Percentiles rank a stretch among this genome's conserved stretches.
phyloP scores from a whole-genome alignment of 2,888 invertebrate genomes.

The Notocelia uddmanniana region DNA sequence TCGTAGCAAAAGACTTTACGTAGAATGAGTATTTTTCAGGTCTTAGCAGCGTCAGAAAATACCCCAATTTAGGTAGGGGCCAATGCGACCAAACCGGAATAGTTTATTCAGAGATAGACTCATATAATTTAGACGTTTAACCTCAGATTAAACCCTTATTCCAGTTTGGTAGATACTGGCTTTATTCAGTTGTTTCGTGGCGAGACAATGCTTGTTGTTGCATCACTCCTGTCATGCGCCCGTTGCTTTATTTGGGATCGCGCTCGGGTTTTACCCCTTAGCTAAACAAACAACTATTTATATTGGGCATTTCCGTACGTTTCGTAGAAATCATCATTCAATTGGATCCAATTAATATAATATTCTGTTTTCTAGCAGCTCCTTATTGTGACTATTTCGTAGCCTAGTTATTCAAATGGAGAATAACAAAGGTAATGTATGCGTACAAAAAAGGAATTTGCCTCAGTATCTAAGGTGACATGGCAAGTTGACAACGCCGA shows the following conservation, averaged over 20 bases:
- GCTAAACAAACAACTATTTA: conserved; percentile 1
- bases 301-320: not conserved
- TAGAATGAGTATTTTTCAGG: too few relatives aligned
- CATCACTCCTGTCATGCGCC: not conserved
- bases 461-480: conserved; percentile 8
- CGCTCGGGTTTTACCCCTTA: conserved; percentile 27
- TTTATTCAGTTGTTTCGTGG: not conserved
- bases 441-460: conserved; percentile 26
- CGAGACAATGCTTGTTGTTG: not conserved
- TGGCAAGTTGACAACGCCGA: conserved; percentile 7
- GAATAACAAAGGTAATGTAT: conserved; percentile 1
- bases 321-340: conserved; percentile 7
- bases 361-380: not conserved
- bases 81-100: too few relatives aligned
- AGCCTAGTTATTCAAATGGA: not conserved
- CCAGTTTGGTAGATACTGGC: not conserved
- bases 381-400: not conserved
- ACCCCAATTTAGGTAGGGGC: too few relatives aligned
- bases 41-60: too few relatives aligned
- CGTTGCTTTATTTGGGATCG: conserved; percentile 13
- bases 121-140: too few relatives aligned
- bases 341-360: conserved; percentile 9
- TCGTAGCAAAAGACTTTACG: too few relatives aligned
- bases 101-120: too few relatives aligned
- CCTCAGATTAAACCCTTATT: not conserved